Evolutionary conservation across 2,797 vertebrate species (phyloP).

Genomic region (Gymnocypris eckloni): DNA sequence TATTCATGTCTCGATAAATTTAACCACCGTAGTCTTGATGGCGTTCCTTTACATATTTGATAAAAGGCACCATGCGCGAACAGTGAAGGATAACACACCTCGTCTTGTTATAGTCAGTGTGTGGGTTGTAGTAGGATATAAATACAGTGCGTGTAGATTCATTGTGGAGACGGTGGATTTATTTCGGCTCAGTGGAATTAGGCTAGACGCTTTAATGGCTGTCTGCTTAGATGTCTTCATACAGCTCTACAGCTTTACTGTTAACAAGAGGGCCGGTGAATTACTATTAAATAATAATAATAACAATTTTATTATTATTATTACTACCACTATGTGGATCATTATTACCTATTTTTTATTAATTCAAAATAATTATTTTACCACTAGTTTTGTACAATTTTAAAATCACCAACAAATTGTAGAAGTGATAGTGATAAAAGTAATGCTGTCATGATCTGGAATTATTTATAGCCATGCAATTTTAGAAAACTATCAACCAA

Average conservation of each 20-base stretch:
- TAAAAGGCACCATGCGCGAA: neutral
- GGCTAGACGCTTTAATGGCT: conserved; percentile 18
- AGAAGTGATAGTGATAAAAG: neutral
- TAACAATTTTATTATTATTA: neutral
- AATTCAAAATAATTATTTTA: neutral
- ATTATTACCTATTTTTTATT: no score
- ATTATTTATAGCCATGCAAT: neutral
- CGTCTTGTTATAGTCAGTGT: neutral
- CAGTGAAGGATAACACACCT: neutral
- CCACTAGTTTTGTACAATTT: neutral
- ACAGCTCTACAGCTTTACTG: neutral
- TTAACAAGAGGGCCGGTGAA: neutral
- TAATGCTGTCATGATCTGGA: neutral
- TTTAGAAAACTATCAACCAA: neutral
- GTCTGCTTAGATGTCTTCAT: conserved; percentile 13
- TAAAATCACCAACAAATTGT: neutral
- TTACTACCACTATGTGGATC: neutral
- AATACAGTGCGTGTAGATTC: conserved; percentile 36
- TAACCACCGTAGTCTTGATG: neutral
- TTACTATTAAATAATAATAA: neutral
- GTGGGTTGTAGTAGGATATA: conserved; percentile 22
- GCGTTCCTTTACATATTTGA: conserved; percentile 11
- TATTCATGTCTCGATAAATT: conserved; percentile 14
- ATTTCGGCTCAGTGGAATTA: conserved; percentile 38
- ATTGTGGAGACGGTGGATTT: conserved; percentile 28